A percentile compares a stretch with the other conserved stretches of the same genome.
Evolutionary conservation across 2,113 vertebrate species (phyloP).

Genomic region (Poecilia latipinna): DNA sequence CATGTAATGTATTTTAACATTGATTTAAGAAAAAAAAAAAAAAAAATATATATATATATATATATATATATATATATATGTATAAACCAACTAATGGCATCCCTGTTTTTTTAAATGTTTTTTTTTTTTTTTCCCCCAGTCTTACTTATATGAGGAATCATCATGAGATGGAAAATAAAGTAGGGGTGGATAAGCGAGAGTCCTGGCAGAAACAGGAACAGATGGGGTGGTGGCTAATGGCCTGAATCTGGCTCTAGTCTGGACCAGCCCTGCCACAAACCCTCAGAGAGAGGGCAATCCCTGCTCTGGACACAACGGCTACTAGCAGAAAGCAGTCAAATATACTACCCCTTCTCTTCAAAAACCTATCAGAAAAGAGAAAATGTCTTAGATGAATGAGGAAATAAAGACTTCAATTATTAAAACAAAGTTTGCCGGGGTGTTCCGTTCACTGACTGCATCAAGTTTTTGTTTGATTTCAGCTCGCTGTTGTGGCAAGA

Average conservation of each 20-base stretch:
- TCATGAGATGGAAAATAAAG: conserved; percentile 6
- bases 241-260: conserved; percentile 64
- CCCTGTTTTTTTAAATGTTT: too few relatives aligned
- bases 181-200: conserved; percentile 1
- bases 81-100: too few relatives aligned
- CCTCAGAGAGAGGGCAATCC: conserved; percentile 62
- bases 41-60: too few relatives aligned
- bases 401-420: not conserved
- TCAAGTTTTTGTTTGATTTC: not conserved
- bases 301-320: conserved; percentile 47
- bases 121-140: not conserved
- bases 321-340: conserved; percentile 29
- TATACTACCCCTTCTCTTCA: conserved; percentile 8
- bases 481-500: not conserved
- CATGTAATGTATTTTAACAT: too few relatives aligned
- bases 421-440: not conserved
- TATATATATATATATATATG: too few relatives aligned
- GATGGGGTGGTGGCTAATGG: conserved; percentile 71
- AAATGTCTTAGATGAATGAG: not conserved
- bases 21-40: too few relatives aligned
- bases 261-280: conserved; percentile 38
- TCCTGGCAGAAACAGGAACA: conserved; percentile 60
- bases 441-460: not conserved
- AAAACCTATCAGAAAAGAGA: conserved; percentile 1
- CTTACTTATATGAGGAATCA: conserved; percentile 7